Conservation (phyloP, 2,888 invertebrate species). For the Crossocerus cetratus region DNA sequence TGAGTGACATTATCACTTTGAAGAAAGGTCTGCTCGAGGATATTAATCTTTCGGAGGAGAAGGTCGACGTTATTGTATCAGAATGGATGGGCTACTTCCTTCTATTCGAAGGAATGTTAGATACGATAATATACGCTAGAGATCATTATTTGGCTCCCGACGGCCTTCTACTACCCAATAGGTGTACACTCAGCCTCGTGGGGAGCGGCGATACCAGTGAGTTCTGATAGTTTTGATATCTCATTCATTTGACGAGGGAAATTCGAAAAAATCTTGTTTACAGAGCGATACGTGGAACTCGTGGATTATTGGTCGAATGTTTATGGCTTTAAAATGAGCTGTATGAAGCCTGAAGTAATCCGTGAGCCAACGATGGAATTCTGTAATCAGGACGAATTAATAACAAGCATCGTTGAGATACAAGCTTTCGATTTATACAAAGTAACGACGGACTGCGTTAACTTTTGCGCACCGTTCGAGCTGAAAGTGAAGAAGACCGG, state of each 20-base stretch:
- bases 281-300: conserved; percentile 84
- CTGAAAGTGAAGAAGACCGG: conserved; percentile 83
- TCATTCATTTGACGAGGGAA: not conserved
- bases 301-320: conserved; percentile 95
- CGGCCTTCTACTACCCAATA: conserved; percentile 90
- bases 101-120: conserved; percentile 97
- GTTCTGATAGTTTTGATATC: conserved; percentile 34
- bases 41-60: conserved; percentile 84
- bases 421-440: conserved; percentile 84
- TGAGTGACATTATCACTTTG: conserved; percentile 85
- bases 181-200: conserved; percentile 88
- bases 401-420: conserved; percentile 71
- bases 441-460: conserved; percentile 84
- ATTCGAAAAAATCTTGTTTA: conserved; percentile 57
- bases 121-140: conserved; percentile 93
- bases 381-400: conserved; percentile 72
- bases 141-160: conserved; percentile 87
- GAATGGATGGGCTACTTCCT: conserved; percentile 99
- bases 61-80: conserved; percentile 94
- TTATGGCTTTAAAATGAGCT: conserved; percentile 95
- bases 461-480: conserved; percentile 85
- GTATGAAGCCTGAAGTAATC: conserved; percentile 90
- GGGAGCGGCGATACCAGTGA: conserved; percentile 87
- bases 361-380: conserved; percentile 86
- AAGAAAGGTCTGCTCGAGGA: conserved; percentile 93